Evolutionary conservation across 2,888 invertebrate species (phyloP), one percentile per base, ranked within the genome.

Genomic region (Eueremaeus valkanovi): DNA sequence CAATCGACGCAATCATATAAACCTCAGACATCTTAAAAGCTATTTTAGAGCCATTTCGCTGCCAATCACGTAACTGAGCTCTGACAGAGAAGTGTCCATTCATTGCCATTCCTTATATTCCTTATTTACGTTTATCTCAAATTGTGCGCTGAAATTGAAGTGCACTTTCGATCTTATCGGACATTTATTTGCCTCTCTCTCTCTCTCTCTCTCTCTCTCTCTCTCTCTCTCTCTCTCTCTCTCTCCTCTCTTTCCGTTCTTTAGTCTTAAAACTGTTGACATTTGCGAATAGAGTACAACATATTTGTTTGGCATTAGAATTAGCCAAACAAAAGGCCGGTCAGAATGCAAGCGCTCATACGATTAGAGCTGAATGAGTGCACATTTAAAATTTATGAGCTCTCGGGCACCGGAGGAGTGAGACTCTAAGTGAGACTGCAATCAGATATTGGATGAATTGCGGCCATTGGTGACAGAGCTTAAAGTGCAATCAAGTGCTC

Each of bases 31-130:
- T 9, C 6, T n/a, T 18, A 51, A 27, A 11, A 16, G 9, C 42
- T 68, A 42, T 68, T 68, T 68, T 9, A 42, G 24, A 42, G 68
- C 36, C 27, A 68, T 68, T 68, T 68, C 68, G 6, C 42, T 68
- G 68, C 68, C 40, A 42, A 40, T 68, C 68, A 68, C 68, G 68
- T 68, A 68, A 68, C n/a, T n/a, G 68, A 63, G 16, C 58, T 11
- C 5, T 66, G 66, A 66, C 66, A 66, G 36, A 66, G 36, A 66
- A 66, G n/a, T 68, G 68, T 68, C 68, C 42, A 36, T 42, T 36
- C 68, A 68, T 68, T 63, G 13, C 55, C 24, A 3, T 42, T 61
- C 31, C 31, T 16, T 24, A 6, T 61, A 61, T 11, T 61, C 61
- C 31, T 16, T 11, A 18, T 18, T 33, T 31, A 6, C 27, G 16